phyloP scores from a whole-genome alignment of 2,888 invertebrate genomes.

The Amphipoea lucens region DNA sequence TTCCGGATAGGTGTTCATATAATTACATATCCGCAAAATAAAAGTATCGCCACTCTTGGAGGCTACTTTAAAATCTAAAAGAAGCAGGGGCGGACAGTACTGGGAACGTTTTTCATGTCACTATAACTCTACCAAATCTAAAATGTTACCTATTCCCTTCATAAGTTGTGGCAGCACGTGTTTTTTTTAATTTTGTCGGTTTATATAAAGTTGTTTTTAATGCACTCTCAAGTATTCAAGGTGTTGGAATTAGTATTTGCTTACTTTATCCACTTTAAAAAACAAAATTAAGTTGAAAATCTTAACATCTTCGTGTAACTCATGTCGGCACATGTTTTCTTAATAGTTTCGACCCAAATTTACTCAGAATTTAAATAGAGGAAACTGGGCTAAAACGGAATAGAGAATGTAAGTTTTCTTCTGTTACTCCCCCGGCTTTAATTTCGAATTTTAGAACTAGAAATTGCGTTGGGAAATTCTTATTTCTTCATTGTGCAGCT shows the following conservation, averaged over 20 bases:
- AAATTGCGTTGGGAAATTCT: constrained; percentile 50
- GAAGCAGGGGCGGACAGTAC: no score
- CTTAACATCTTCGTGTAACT: constrained; percentile 45
- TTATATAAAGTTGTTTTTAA: not conserved
- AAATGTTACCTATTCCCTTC: no score
- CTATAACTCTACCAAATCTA: no score
- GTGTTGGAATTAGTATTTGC: not conserved
- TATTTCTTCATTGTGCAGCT: constrained; percentile 56
- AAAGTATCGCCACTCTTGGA: not conserved
- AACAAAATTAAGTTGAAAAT: constrained; percentile 36
- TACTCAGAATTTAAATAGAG: constrained; percentile 61
- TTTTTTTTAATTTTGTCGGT: no score
- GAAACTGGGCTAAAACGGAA: constrained; percentile 51
- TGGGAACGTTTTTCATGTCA: no score
- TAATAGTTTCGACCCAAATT: constrained; percentile 63
- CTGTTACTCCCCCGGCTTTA: constrained; percentile 44
- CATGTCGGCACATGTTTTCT: constrained; percentile 59
- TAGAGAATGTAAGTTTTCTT: constrained; percentile 48
- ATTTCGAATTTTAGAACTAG: constrained; percentile 57
- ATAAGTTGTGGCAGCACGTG: no score
- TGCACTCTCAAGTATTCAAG: not conserved
- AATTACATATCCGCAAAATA: not conserved
- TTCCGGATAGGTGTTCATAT: no score
- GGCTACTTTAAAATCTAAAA: not conserved
- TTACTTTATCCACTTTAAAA: not conserved